Evolutionary conservation across 2,113 vertebrate species (phyloP), one percentile per base, ranked within the genome.

Genomic region (Anguilla rostrata): DNA sequence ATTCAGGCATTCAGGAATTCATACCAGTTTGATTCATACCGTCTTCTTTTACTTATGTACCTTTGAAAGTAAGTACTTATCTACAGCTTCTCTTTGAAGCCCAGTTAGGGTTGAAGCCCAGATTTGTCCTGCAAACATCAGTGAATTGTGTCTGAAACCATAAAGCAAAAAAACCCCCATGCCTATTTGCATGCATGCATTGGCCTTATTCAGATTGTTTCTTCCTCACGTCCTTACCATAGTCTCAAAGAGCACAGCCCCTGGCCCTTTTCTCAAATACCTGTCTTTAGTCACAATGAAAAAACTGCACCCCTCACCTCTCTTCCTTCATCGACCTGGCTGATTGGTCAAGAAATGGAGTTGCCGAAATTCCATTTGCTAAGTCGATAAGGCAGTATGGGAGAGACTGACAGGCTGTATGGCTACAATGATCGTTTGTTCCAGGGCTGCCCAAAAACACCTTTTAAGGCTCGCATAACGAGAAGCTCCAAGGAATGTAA

Each of bases 391-490:
- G 60, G 60, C 60, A 26, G 60, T 1, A 26, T 3, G 60, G 60
- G 18, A 5, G 8, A 66, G 20, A 66, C 5, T 26, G 60, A 66
- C 60, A 66, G 56, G 9, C 18, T 9, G 56, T 60, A 60, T 8
- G 60, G 16, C 49, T 66, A 5, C 60, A 8, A 20, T 26, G 22
- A 66, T 66, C 60, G 18, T 81, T 81, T 66, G 60, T 40, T 86
- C 22, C 79, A 43, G 39, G 56, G 26, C 56, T 66, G 53, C 78
- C 56, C 53, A 63, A 75, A 90, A 94, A 92, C 91, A 91, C 90
- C 92, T 85, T 84, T 39, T 78, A 75, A 75, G 78, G 78, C 71
- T 88, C 88, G 86, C 89, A 92, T 92, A 93, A 90, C 87, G 12
- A 87, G 89, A 82, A 89, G 86, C 89, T 87, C 5, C 85, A 46